Base-by-base conservation (phyloP, 2,113 vertebrate species). In the Pseudonaja textilis region DNA sequence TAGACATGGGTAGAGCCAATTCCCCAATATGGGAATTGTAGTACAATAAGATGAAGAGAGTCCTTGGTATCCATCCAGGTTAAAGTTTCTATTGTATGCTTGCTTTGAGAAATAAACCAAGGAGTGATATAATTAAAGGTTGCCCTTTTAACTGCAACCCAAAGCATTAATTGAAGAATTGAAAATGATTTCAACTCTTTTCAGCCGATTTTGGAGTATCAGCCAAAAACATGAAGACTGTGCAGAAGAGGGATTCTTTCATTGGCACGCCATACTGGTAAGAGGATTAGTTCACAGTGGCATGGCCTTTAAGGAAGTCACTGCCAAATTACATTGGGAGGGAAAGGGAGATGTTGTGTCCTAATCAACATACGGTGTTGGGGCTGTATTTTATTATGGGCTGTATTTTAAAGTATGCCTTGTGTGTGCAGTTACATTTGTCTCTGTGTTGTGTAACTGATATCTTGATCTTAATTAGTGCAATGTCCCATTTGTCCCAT, bases 251-350 rank as follows among this genome's bases (percentile, higher is more conserved):
- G 96, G 99, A 99, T 96, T 98, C 99, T 93, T 99, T 99, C 96
- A 99, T 99, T 34, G 99, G 99, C 56, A 99, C 99, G 0, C 99
- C 99, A 3, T 99, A 99, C 97, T 99, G 99, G 99, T 99, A 95
- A 98, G 99, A 97, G 23, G 52, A 29, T 54, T 20, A 61, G 39
- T 64, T 50, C 2, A 54, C 4, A 54, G 6, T 64, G 42, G 20
- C 34, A 81, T 22, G 39, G 74, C 50, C 14, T 16, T 7, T 22
- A 26, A 88, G 54, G 20, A 52, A 8, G n/a, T 26, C 3, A 7
- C 8, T 57, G 55, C 42, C 85, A 52, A 39, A 64, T 64, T 34
- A 42, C 7, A 81, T 81, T 42, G 74, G 74, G 74, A 81, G 7
- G 34, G 74, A 69, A 69, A 34, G n/a, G 34, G 69, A 18, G 6